phyloP scores from a whole-genome alignment of 1,140 invertebrate genomes.

The Tetraneura akinire region DNA sequence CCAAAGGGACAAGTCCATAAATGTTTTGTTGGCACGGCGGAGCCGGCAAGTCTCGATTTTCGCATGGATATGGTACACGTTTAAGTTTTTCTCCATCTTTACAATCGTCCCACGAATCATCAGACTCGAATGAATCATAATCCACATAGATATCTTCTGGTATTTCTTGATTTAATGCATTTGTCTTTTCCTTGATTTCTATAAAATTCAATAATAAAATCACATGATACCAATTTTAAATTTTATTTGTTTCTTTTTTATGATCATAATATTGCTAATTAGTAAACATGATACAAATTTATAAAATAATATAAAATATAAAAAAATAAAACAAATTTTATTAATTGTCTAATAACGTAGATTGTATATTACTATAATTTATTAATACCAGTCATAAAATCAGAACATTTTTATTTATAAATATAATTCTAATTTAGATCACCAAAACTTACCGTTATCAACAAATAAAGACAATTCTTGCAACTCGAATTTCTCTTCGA shows the following conservation, averaged over 20 bases:
- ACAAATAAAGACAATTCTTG: constrained; percentile 54
- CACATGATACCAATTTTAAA: not conserved
- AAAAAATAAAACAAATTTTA: too few relatives aligned
- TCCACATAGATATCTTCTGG: constrained; percentile 28
- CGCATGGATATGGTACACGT: constrained; percentile 14
- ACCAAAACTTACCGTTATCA: constrained; percentile 52
- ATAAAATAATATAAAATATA: too few relatives aligned
- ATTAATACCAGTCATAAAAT: too few relatives aligned
- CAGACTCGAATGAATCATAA: constrained; percentile 54
- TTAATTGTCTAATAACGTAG: too few relatives aligned
- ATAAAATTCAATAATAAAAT: not conserved
- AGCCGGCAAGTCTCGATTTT: constrained; percentile 27
- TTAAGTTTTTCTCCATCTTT: constrained; percentile 14
- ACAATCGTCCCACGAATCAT: constrained; percentile 51
- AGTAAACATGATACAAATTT: not conserved
- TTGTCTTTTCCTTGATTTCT: constrained; percentile 6
- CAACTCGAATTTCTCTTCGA: constrained; percentile 53
- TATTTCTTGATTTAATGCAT: not conserved
- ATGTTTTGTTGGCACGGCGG: constrained; percentile 49
- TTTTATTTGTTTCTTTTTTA: too few relatives aligned
- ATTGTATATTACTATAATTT: too few relatives aligned
- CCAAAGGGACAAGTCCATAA: constrained; percentile 53
- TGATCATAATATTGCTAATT: too few relatives aligned
- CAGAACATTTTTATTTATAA: too few relatives aligned
- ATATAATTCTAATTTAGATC: not conserved